A percentile compares a stretch with the other conserved stretches of the same genome.
These are phyloP conservation scores for Leptosomus discolor DNA, from an alignment of 2,113 vertebrate genomes.

Conservation along the genomic window DNA sequence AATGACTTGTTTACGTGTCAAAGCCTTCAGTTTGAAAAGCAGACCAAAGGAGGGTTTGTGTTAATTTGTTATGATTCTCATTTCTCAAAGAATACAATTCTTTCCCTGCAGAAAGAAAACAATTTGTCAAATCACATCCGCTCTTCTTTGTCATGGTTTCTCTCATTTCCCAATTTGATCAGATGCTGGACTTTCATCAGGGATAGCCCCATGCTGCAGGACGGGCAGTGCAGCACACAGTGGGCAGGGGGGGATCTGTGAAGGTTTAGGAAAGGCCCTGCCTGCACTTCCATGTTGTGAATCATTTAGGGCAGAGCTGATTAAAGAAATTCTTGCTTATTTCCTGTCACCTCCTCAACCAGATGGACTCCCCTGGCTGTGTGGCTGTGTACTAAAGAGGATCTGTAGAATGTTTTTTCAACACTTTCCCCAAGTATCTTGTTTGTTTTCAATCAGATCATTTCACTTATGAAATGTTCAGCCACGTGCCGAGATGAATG, in stretches of 20 bases:
- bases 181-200: not conserved
- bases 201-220: too few relatives aligned
- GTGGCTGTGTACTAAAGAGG: not conserved
- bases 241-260: not conserved
- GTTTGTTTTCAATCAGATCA: not conserved
- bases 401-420: not conserved
- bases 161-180: not conserved
- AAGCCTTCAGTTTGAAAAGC: not conserved
- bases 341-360: not conserved
- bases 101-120: not conserved
- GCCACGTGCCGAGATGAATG: not conserved
- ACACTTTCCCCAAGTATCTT: not conserved
- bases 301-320: not conserved
- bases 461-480: not conserved
- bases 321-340: not conserved
- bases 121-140: not conserved
- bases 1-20: not conserved
- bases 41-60: not conserved
- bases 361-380: not conserved
- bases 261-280: not conserved
- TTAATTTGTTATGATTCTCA: not conserved
- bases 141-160: not conserved
- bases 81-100: not conserved
- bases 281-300: not conserved
- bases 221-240: rapidly evolving